phyloP scores from a whole-genome alignment of 2,888 invertebrate genomes.

The Brachypterus glaber region DNA sequence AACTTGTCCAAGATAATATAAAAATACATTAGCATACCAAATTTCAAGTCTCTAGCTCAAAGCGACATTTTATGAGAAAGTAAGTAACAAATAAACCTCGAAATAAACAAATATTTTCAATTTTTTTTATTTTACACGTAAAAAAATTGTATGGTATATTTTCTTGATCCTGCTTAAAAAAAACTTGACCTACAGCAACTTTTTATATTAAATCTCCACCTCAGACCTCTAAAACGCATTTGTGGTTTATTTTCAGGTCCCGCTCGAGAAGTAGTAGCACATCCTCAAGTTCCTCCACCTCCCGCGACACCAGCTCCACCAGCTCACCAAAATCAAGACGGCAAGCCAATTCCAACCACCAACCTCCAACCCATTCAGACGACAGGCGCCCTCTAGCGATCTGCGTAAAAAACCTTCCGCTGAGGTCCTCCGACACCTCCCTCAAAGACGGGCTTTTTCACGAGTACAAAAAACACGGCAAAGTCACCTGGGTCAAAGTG shows the following conservation, averaged over 20 bases:
- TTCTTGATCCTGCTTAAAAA: no score
- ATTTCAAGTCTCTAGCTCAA: no score
- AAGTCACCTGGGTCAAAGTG: slow-evolving; percentile 85
- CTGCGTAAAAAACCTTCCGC: slow-evolving; percentile 83
- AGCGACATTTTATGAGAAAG: no score
- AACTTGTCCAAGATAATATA: no score
- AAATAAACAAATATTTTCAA: no score
- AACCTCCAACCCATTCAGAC: slow-evolving; percentile 42
- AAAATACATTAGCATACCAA: no score
- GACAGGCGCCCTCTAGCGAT: slow-evolving; percentile 77
- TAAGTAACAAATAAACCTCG: no score
- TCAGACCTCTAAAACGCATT: no score
- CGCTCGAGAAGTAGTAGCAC: slow-evolving; percentile 49
- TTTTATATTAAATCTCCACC: no score
- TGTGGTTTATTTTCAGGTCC: slow-evolving; percentile 40
- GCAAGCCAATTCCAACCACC: slow-evolving; percentile 19
- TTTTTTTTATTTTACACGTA: no score
- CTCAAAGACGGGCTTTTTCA: slow-evolving; percentile 96
- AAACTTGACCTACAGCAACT: no score
- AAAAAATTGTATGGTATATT: no score
- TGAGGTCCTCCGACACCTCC: slow-evolving; percentile 85
- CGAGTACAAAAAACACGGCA: slow-evolving; percentile 98
- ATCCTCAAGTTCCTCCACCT: slow-evolving; percentile 46
- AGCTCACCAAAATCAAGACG: slow-evolving; percentile 50
- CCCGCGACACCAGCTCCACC: slow-evolving; percentile 43